Conservation (phyloP, 2,113 vertebrate genomes). For the Macroglossus sobrinus region DNA sequence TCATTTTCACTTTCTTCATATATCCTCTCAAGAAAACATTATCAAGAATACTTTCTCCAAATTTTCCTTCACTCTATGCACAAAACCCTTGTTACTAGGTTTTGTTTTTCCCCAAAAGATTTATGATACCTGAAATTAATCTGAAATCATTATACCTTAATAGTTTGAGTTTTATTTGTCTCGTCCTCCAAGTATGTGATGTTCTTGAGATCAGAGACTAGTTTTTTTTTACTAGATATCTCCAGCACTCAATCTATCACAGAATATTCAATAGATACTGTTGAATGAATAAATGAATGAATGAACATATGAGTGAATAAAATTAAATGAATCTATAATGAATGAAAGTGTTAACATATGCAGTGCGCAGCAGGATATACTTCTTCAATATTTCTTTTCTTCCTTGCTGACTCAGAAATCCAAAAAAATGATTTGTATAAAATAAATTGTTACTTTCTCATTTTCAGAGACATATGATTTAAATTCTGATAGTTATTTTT, state of each 20-base stretch:
- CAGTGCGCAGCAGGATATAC: background rate
- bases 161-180: background rate
- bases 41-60: background rate
- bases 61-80: background rate
- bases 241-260: background rate
- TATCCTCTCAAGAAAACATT: background rate
- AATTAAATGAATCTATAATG: background rate
- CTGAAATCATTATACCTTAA: background rate
- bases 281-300: background rate
- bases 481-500: background rate
- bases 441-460: background rate
- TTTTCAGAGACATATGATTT: background rate
- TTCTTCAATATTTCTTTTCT: background rate
- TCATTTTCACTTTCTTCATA: background rate
- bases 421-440: background rate
- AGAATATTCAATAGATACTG: background rate
- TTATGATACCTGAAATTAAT: background rate
- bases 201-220: background rate
- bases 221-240: background rate
- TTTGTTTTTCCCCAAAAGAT: background rate
- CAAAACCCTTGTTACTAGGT: background rate
- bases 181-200: background rate
- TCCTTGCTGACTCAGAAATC: background rate
- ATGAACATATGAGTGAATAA: background rate
- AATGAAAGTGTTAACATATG: background rate